phyloP scores from a whole-genome alignment of 35 echinoderm and acorn worm species.

The Stichopus chloronotus region DNA sequence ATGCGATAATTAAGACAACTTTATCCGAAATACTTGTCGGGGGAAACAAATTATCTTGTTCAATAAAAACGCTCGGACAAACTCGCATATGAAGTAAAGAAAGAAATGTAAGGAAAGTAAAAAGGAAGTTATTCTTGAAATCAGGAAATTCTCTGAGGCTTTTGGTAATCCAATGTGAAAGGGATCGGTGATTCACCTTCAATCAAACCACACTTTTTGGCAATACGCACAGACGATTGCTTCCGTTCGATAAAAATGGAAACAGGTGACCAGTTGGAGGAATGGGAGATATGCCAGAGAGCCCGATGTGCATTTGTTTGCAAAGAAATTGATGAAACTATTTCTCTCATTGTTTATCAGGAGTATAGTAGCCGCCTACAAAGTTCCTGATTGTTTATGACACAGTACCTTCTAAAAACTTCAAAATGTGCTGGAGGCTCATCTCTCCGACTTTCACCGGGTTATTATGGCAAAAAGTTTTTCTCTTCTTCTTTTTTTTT shows the following conservation, averaged over 20 bases:
- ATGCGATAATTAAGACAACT: not conserved
- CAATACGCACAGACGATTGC: not conserved
- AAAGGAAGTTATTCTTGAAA: conserved; percentile 6
- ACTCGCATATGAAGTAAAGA: not conserved
- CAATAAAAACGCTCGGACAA: not conserved
- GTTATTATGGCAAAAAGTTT: too few species aligned
- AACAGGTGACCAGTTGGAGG: not conserved
- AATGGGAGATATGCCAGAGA: not conserved
- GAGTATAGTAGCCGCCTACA: too few species aligned
- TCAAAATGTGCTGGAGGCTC: too few species aligned
- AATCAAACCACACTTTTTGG: not conserved
- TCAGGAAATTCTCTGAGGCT: not conserved
- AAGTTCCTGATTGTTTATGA: too few species aligned
- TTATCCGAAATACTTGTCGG: not conserved
- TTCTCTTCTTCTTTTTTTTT: too few species aligned
- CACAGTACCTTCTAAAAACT: too few species aligned
- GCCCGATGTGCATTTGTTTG: too few species aligned
- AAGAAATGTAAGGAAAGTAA: not conserved
- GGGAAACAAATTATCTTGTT: conserved; percentile 11
- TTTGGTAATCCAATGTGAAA: not conserved
- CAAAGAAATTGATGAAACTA: too few species aligned
- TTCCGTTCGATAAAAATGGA: not conserved
- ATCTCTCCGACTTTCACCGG: too few species aligned
- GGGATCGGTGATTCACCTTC: not conserved
- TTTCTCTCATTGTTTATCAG: too few species aligned